Evolutionary conservation across 1,140 invertebrate species (phyloP).

Genomic region (Subanguina moxae): DNA sequence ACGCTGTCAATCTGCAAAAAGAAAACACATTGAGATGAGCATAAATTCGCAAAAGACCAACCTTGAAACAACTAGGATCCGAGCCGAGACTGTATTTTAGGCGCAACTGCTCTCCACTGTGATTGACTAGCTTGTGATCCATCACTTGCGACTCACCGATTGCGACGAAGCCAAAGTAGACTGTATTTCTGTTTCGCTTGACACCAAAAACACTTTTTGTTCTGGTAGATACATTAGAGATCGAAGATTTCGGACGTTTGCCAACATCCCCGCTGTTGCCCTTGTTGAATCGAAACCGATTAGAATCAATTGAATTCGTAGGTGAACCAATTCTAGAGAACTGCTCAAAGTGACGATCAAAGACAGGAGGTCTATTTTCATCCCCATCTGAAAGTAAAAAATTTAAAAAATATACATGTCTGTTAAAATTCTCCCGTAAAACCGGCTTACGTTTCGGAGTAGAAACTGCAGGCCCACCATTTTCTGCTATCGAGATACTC

Average conservation of each 20-base stretch:
- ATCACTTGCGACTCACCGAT: not conserved
- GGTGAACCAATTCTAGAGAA: not conserved
- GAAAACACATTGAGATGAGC: no score
- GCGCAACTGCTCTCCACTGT: slow-evolving; percentile 1
- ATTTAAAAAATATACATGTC: not conserved
- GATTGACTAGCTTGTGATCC: not conserved
- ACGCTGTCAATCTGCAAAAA: not conserved
- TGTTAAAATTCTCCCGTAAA: not conserved
- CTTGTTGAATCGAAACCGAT: not conserved
- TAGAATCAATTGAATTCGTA: not conserved
- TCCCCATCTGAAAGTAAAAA: not conserved
- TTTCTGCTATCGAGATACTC: not conserved
- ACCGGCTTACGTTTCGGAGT: not conserved
- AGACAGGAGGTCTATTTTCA: not conserved
- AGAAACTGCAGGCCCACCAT: not conserved
- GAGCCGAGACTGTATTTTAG: not conserved
- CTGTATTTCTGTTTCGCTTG: not conserved
- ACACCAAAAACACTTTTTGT: not conserved
- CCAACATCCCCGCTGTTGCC: not conserved
- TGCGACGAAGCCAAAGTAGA: not conserved
- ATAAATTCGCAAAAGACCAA: not conserved
- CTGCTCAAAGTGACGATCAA: not conserved
- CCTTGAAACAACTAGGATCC: not conserved
- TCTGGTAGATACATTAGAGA: not conserved
- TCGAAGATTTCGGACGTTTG: not conserved